Conservation (phyloP, 1,140 invertebrate species). For the Ostrea denselamellosa region DNA sequence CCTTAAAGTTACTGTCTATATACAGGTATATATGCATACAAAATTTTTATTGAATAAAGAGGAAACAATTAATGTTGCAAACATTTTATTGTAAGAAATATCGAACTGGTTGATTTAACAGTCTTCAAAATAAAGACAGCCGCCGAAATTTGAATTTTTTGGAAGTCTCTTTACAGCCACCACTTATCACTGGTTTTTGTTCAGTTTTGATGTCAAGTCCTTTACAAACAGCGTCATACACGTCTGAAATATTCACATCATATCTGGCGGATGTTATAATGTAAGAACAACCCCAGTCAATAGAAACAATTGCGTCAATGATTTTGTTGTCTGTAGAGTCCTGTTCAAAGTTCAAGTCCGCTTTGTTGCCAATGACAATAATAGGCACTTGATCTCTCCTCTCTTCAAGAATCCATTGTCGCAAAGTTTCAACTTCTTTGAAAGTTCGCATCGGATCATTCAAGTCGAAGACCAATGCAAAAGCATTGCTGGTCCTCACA, state of each 20-base stretch:
- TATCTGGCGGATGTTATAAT: neutral
- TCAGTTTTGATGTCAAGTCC: neutral
- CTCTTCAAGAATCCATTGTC: constrained; percentile 46
- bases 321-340: neutral
- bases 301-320: neutral
- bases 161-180: neutral
- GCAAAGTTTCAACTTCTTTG: constrained; percentile 79
- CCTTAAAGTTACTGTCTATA: too few relatives aligned
- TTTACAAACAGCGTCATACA: constrained; percentile 17
- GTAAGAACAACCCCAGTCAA: neutral
- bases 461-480: constrained; percentile 92
- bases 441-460: constrained; percentile 87
- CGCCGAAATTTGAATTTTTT: neutral
- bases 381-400: neutral
- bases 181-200: neutral
- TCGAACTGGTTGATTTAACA: neutral
- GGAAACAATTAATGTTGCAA: neutral
- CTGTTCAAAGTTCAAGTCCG: neutral
- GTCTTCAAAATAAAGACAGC: neutral
- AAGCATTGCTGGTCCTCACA: constrained; percentile 91
- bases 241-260: constrained; percentile 14
- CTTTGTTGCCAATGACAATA: constrained; percentile 15
- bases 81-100: neutral
- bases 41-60: too few relatives aligned
- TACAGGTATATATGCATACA: too few relatives aligned